Evolutionary conservation across 2,888 invertebrate species (phyloP), one percentile per base, ranked within the genome.

Genomic region (Bombylius major): DNA sequence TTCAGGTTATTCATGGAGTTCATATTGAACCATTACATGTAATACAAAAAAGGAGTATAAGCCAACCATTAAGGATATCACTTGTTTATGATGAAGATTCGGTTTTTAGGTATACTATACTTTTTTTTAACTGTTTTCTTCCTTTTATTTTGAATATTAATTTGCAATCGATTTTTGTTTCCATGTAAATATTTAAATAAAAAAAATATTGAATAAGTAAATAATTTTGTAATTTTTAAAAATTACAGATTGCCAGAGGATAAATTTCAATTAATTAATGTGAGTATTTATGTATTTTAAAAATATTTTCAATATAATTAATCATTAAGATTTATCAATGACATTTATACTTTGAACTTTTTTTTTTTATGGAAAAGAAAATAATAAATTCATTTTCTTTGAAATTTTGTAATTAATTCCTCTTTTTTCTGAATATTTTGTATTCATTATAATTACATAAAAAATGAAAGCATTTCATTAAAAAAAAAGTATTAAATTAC

Each of bases 81-180:
- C 79, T 93, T 62, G 83, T 84, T 69, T 93, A 93, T 69, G 93
- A 93, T 69, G 93, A 93, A 69, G 47, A 86, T 63, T 92, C 92
- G 67, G 90, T 93, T 50, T 89, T 86, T 76, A 86, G 87, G 90
- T 90, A 69, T 80, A 82, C 71, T 47, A 50, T 51, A 42, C 11
- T 42, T n/a, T n/a, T n/a, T n/a, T n/a, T 50, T 55, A 31, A 58
- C 46, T 55, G 54, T 53, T 50, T 36, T 55, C 57, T 50, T 9
- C 33, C 23, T 39, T 39, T 42, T 23, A 6, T 50, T 34, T 5
- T 50, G 23, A 23, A 23, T 23, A 23, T 23, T 23, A 23, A 23
- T 31, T 14, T 33, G 23, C 7, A 11, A 33, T 12, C 33, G 23
- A n/a, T 23, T 23, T 23, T 23, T 23, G 1, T 23, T 13, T 5